A percentile compares a stretch with the other conserved stretches of the same genome.
Conservation (phyloP, 2,113 vertebrate genomes). For the Shinisaurus crocodilurus region DNA sequence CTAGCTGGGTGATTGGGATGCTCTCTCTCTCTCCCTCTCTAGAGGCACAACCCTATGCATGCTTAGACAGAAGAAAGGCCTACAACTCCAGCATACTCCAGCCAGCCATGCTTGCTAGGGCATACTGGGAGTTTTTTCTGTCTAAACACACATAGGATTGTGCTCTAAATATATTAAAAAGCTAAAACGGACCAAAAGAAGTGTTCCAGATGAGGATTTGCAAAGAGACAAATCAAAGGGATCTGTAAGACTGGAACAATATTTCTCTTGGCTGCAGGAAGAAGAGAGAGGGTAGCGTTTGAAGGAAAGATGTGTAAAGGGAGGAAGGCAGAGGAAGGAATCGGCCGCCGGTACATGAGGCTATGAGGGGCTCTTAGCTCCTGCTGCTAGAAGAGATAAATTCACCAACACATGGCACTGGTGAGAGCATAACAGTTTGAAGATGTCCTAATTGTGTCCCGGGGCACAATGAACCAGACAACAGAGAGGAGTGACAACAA, state of each 20-base stretch:
- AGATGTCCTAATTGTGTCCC: constrained; percentile 73
- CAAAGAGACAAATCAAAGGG: not conserved
- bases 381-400: constrained; percentile 36
- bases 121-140: no score
- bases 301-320: not conserved
- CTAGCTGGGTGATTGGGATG: not conserved
- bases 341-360: constrained; percentile 3
- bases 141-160: no score
- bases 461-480: constrained; percentile 55
- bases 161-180: not conserved
- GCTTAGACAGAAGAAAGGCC: no score
- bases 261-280: not conserved
- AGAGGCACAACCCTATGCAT: not conserved
- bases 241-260: not conserved
- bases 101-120: no score
- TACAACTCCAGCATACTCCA: no score
- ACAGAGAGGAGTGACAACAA: constrained; percentile 57
- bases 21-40: not conserved
- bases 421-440: constrained; percentile 54
- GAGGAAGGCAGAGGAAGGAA: not conserved
- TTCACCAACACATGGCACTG: constrained; percentile 21
- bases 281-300: not conserved
- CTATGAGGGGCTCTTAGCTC: not conserved
- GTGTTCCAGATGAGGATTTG: not conserved
- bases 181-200: not conserved